Evolutionary conservation across 2,797 vertebrate species (phyloP), one percentile per base, ranked within the genome.

Genomic region (Neoniphon sammara): DNA sequence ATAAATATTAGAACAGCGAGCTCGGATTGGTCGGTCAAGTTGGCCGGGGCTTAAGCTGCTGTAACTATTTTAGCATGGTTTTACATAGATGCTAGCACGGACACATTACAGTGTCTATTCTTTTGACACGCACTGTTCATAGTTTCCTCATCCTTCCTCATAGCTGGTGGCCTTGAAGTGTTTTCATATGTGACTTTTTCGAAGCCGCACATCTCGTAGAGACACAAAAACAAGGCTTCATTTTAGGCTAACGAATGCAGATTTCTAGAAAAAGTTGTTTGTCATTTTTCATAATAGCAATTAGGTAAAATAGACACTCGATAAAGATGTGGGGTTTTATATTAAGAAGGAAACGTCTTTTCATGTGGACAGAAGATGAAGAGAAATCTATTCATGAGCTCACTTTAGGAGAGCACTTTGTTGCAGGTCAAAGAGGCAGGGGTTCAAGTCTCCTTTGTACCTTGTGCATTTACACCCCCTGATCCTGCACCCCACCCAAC

Each of bases 1-100:
- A 20, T 84, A 77, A 85, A 85, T 79, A 81, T 90, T 85, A 76
- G 70, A 65, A 75, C 56, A 68, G 75, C 53, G 77, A 84, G 76
- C 75, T 82, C 73, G 55, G 75, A 65, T 56, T 52, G 30, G 27
- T 65, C 58, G 31, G 66, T 74, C 67, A 18, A 39, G 78, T 52
- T 47, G 77, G 80, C 77, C 68, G 60, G 23, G 70, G 81, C 81
- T 71, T 61, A 59, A 84, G 75, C 46, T 30, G 60, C 55, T 72
- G 54, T 52, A 70, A 63, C 44, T 67, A 18, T 58, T 76, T 72
- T 31, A 49, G 36, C 42, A 5, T 18, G 42, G 20, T 39, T 69
- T 23, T 53, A 53, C n/a, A 5, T 20, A 57, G 64, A 39, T 34
- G 34, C 66, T 63, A 12, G 20, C 1, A 4, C 64, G 66, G 69